These are phyloP conservation scores for Drosophila takahashii DNA, from an alignment of 1,140 invertebrate species.

Conservation along the genomic window DNA sequence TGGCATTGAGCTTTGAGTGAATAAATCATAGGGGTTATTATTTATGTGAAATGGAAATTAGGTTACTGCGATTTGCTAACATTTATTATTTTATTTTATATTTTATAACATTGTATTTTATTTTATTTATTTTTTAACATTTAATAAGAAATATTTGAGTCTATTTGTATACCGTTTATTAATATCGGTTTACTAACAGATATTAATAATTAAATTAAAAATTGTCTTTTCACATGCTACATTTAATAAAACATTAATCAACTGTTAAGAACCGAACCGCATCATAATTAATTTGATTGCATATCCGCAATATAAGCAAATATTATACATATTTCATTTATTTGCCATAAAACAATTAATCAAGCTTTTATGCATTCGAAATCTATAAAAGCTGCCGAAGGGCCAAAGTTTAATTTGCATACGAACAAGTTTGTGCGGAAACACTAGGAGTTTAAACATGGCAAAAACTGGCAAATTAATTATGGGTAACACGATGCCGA, in stretches of 20 bases:
- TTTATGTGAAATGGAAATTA: background rate
- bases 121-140: no score
- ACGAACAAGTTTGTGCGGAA: background rate
- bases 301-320: background rate
- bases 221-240: background rate
- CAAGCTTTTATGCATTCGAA: background rate
- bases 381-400: background rate
- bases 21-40: background rate
- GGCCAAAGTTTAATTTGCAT: background rate
- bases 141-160: no score
- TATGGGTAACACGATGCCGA: background rate
- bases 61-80: no score
- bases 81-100: no score
- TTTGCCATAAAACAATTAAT: background rate
- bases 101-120: no score
- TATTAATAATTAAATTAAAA: background rate
- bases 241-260: background rate
- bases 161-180: background rate
- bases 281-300: background rate
- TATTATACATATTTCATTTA: background rate
- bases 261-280: background rate
- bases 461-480: constrained; percentile 11
- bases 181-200: background rate
- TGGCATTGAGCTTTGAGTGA: background rate
- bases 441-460: background rate